phyloP scores from a whole-genome alignment of 2,888 invertebrate genomes.

The Aquatica leii region DNA sequence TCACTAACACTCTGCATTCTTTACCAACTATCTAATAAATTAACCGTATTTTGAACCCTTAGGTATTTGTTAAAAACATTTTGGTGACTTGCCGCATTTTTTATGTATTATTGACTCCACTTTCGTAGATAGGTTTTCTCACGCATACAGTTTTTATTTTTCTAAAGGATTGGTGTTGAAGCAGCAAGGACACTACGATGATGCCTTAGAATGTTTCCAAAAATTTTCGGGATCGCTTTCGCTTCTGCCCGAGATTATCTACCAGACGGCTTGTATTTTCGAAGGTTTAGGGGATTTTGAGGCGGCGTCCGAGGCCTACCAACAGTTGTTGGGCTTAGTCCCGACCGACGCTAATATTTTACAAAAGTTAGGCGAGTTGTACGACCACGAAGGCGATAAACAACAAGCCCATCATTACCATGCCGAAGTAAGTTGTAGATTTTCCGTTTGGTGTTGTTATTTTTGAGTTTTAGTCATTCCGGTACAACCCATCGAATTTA shows the following conservation, averaged over 20 bases:
- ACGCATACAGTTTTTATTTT: too few species aligned
- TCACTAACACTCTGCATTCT: too few species aligned
- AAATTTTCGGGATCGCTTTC: conserved; percentile 68
- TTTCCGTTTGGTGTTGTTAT: neutral
- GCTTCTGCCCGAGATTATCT: conserved; percentile 69
- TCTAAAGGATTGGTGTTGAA: conserved; percentile 73
- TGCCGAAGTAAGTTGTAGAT: conserved; percentile 70
- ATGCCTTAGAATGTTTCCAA: conserved; percentile 81
- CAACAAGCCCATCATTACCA: conserved; percentile 88
- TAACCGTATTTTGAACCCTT: too few species aligned
- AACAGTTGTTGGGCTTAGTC: conserved; percentile 82
- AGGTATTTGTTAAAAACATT: too few species aligned
- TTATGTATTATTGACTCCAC: too few species aligned
- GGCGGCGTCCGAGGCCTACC: conserved; percentile 71
- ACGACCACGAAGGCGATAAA: conserved; percentile 89
- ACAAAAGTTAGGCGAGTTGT: conserved; percentile 88
- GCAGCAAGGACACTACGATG: conserved; percentile 72
- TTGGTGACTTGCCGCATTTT: too few species aligned
- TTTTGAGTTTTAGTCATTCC: conserved; percentile 66
- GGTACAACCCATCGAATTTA: conserved; percentile 75
- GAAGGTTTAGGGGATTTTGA: conserved; percentile 71
- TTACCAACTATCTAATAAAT: too few species aligned
- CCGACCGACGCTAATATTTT: conserved; percentile 91
- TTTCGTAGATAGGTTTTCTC: too few species aligned
- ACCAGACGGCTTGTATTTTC: conserved; percentile 81